These are phyloP conservation scores for Poicephalus gulielmi DNA, from an alignment of 2,113 vertebrate species.

Conservation along the genomic window DNA sequence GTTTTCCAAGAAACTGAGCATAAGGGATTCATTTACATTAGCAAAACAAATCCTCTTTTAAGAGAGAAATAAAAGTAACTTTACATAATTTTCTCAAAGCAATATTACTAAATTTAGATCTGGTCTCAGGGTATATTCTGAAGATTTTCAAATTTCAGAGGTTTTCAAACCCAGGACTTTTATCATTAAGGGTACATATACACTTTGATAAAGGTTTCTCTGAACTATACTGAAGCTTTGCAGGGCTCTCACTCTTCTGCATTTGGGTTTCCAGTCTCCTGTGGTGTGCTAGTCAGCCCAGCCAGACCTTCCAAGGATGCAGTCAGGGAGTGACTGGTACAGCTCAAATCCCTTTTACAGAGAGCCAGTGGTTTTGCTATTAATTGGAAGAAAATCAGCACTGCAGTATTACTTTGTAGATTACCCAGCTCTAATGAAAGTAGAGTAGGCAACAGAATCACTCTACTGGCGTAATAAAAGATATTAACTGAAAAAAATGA, in stretches of 20 bases:
- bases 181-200: not conserved
- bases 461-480: not conserved
- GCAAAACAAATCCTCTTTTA: slow-evolving; percentile 29
- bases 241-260: not conserved
- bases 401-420: not conserved
- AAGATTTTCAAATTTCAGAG: not conserved
- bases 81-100: slow-evolving; percentile 6
- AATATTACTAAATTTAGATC: slow-evolving; percentile 8
- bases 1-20: slow-evolving; percentile 37
- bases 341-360: not conserved
- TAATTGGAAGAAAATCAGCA: not conserved
- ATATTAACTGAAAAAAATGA: not conserved
- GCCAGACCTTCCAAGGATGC: not conserved
- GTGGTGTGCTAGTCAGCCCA: not conserved
- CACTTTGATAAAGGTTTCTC: not conserved
- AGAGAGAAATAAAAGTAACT: slow-evolving; percentile 12
- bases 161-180: not conserved
- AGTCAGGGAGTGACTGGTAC: not conserved
- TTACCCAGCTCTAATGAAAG: not conserved
- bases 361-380: not conserved
- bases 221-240: not conserved
- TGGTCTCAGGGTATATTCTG: not conserved
- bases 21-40: slow-evolving; percentile 58
- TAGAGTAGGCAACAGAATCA: not conserved
- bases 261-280: not conserved